Evolutionary conservation across 2,113 vertebrate genomes (phyloP), one percentile per base, ranked within the genome.

Genomic region (Trogon melanurus): DNA sequence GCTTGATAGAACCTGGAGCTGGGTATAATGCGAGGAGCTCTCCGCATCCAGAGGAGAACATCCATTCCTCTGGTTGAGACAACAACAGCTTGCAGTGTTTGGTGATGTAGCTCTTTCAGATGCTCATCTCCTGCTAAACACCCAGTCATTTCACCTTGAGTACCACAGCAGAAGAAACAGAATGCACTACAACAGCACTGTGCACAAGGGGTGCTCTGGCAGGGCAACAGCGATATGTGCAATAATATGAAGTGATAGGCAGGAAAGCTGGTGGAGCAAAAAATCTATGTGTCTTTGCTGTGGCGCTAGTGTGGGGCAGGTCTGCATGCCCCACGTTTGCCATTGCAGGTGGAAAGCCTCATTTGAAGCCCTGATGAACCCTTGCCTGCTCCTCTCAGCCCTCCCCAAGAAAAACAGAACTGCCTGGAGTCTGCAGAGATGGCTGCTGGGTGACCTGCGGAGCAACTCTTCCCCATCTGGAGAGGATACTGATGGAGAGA

Each of bases 391-490:
- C 53, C 67, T 58, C 48, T 69, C 44, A 76, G 53, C 44, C 16
- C 7, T 67, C n/a, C 7, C 30, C 45, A 45, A 60, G 72, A 16
- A 53, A 50, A 92, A 72, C 10, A 34, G 21, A 72, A 4, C 26
- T 1, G 0, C 32, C 32, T 16, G 8, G 36, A 54, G 23, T 30
- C 48, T 62, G 36, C 23, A 27, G 47, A 41, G 19, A 10, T 23
- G n/a, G 61, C 32, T 79, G 80, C 16, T 1, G 0, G 29, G 19
- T 32, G n/a, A 6, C 29, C 32, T 21, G 62, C 6, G 5, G 25
- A 36, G 29, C 0, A 1, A 44, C 30, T 48, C 34, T 58, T 71
- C n/a, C 29, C 18, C 1, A 0, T 32, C 23, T 51, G 23, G 65
- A 72, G 65, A 67, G 5, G 20, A 48, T 10, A 1, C 32, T 30